Evolutionary conservation across 2,888 invertebrate genomes (phyloP), one percentile per base, ranked within the genome.

Genomic region (Silvanus unidentatus): DNA sequence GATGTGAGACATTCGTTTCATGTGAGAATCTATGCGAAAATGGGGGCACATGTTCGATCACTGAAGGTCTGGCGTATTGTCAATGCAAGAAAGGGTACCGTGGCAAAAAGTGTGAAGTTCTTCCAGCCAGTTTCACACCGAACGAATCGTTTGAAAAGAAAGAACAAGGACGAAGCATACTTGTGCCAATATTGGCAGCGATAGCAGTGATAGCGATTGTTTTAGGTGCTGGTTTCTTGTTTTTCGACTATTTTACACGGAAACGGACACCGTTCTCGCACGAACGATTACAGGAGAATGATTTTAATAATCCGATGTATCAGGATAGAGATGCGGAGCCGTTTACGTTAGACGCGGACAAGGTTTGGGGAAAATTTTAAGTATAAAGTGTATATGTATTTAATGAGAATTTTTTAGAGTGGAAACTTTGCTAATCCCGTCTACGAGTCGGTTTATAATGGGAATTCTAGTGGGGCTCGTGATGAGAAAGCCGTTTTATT

Each of bases 371-470:
- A n/a, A n/a, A n/a, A n/a, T n/a, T n/a, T n/a, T n/a, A n/a, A n/a
- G 34, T 27, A 22, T 5, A 5, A 32, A 12, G 4, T 32, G n/a
- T 12, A 8, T 32, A 32, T 4, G 6, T 32, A 32, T 12, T 32
- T 12, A 38, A 22, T 29, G 16, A 38, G 2, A 44, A 51, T 50
- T 52, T 60, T 64, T 55, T 59, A 71, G 69, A 78, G 80, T 52
- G 84, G 84, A 16, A 88, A 89, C 72, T 90, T 89, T 75, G 86
- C 86, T 13, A 90, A 90, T 73, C 90, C 90, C 0, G 86, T 90
- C 37, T 91, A 91, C 72, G 90, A 90, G 63, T 86, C 86, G 40
- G 82, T 88, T 76, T 89, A 86, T 71, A 77, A 72, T 51, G 68
- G 70, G 32, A 61, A 64, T 43, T 72, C 63, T 6, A 68, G 65